Conservation (phyloP, 2,113 vertebrate species). For the Microcebus tavaratra region DNA sequence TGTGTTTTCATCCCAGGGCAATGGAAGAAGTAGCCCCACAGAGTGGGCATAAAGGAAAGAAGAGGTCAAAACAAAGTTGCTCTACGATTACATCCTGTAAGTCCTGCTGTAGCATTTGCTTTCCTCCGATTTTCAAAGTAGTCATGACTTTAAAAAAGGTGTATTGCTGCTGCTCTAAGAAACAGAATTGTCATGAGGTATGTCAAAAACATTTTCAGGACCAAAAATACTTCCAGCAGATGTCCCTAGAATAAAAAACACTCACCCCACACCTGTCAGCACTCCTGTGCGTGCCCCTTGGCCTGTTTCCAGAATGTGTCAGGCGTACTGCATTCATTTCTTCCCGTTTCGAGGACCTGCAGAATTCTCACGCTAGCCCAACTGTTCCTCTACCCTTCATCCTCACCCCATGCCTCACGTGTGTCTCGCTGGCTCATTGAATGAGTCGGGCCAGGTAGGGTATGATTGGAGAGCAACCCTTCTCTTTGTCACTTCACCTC, state of each 20-base stretch:
- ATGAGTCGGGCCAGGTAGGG: not conserved
- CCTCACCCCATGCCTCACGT: not conserved
- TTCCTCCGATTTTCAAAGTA: not conserved
- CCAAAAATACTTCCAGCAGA: not conserved
- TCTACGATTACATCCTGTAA: not conserved
- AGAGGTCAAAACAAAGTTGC: not conserved
- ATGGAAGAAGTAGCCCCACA: not conserved
- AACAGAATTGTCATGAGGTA: not conserved
- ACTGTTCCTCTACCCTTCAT: not conserved
- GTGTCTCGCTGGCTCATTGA: not conserved
- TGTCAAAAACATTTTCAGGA: not conserved
- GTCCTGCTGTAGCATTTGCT: not conserved
- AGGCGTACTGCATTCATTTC: not conserved
- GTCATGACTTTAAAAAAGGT: too few relatives aligned
- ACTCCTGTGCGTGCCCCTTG: not conserved
- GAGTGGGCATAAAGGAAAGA: not conserved
- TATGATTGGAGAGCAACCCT: not conserved
- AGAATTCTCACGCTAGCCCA: not conserved
- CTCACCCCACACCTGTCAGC: too few relatives aligned
- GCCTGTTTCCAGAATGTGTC: not conserved
- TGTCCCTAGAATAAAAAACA: not conserved
- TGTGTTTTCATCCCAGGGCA: not conserved
- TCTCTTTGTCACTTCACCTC: not conserved
- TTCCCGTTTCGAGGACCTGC: not conserved
- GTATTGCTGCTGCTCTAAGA: not conserved